phyloP scores from a whole-genome alignment of 2,113 vertebrate species.

The Pachypanchax playfairii region DNA sequence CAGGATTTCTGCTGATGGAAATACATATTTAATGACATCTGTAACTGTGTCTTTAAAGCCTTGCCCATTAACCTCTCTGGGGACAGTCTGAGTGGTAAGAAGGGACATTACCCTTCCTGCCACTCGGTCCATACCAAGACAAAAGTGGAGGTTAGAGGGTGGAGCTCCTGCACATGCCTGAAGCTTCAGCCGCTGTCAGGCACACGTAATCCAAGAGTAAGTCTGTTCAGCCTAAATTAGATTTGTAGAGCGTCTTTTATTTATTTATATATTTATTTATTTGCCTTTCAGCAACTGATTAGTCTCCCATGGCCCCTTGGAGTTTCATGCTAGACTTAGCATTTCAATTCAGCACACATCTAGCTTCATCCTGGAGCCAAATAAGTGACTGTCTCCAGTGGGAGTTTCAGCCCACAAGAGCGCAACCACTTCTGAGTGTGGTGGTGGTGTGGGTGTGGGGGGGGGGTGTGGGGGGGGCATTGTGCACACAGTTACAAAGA shows the following conservation, averaged over 20 bases:
- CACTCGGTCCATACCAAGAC: conserved; percentile 18
- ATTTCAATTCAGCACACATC: conserved; percentile 74
- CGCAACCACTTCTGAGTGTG: conserved; percentile 57
- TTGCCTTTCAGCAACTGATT: conserved; percentile 74
- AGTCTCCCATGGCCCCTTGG: conserved; percentile 63
- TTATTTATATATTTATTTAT: conserved; percentile 50
- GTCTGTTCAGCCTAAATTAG: conserved; percentile 55
- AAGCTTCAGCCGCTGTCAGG: conserved; percentile 25
- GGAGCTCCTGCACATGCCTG: conserved; percentile 17
- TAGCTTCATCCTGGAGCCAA: conserved; percentile 73
- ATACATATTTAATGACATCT: conserved; percentile 76
- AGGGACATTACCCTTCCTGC: conserved; percentile 12
- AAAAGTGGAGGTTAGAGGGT: conserved; percentile 1
- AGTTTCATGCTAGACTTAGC: conserved; percentile 78
- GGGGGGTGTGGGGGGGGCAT: conserved; percentile 4
- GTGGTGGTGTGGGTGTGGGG: conserved; percentile 37
- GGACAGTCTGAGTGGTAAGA: not conserved
- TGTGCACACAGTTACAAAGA: conserved; percentile 49
- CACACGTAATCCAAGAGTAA: conserved; percentile 25
- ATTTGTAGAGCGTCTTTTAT: conserved; percentile 45
- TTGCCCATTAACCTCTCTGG: conserved; percentile 30
- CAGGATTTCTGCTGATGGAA: conserved; percentile 59
- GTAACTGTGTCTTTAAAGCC: conserved; percentile 53
- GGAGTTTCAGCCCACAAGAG: conserved; percentile 72
- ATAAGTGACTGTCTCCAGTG: conserved; percentile 70